Evolutionary conservation across 2,797 vertebrate species (phyloP), one percentile per base, ranked within the genome.

Genomic region (Valencia hispanica): DNA sequence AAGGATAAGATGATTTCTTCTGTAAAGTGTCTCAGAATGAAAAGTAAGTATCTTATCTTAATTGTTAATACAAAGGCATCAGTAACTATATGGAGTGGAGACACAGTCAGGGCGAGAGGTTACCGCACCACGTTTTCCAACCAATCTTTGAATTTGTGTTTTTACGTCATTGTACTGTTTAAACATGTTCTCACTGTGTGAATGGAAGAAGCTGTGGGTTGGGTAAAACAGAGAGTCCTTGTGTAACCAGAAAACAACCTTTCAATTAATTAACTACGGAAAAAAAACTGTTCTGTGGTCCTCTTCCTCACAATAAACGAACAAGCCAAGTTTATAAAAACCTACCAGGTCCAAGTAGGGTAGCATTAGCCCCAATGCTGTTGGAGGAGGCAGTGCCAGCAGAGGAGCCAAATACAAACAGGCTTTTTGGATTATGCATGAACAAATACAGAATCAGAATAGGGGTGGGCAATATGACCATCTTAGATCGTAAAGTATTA

Each of bases 341-440:
- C n/a, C 14, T 55, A 55, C 27, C 53, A 55, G 66, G 81, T 83
- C 80, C 75, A 78, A 86, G 68, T 81, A 70, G 63, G 79, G 63
- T 80, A 78, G 65, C 47, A 82, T 86, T 73, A 77, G 51, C 85
- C 66, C 66, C 63, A 72, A 51, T 55, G 57, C 65, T 27, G 74
- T 65, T 61, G 53, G 45, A 77, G 51, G 32, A 71, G 70, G 70
- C 8, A 9, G 22, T 7, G 45, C 45, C 30, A 50, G 27, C 36
- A 18, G 73, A 71, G 20, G 68, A 65, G 36, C 48, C 48, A 77
- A 47, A 53, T 70, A 39, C 20, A 63, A 77, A 59, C 18, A 18
- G 43, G 66, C 25, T 18, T 51, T n/a, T 66, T 50, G 22, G 66
- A 41, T 41, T 20, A 43, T 25, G 18, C 30, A n/a, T 51, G 32